phyloP scores from a whole-genome alignment of 2,797 vertebrate genomes.

The Eulemur coronatus region DNA sequence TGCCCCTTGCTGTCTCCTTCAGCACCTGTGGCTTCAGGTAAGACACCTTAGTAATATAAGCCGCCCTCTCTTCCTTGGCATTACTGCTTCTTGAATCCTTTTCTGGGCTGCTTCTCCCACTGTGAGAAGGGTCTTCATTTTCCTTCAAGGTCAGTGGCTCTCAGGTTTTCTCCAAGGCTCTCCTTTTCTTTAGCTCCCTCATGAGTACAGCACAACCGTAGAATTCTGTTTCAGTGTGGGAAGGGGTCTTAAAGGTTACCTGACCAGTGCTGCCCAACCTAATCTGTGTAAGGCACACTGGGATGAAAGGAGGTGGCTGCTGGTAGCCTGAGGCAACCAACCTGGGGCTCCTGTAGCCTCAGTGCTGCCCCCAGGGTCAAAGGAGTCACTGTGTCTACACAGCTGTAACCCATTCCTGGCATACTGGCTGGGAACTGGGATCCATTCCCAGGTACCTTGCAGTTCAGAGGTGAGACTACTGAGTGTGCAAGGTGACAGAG shows the following conservation, averaged over 20 bases:
- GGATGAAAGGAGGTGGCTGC: background rate
- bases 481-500: background rate
- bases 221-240: background rate
- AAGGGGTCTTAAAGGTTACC: background rate
- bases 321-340: background rate
- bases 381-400: background rate
- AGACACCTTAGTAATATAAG: background rate
- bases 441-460: background rate
- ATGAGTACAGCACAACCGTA: background rate
- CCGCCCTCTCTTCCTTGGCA: background rate
- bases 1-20: background rate
- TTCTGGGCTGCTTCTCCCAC: background rate
- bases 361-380: background rate
- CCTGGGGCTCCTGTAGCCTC: background rate
- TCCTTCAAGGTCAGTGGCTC: background rate
- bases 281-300: background rate
- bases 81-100: background rate
- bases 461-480: background rate
- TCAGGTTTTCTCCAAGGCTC: background rate
- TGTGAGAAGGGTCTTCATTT: background rate
- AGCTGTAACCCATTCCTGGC: background rate
- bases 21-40: constrained; percentile 25
- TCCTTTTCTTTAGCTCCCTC: background rate
- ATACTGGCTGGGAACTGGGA: background rate
- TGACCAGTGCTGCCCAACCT: background rate